phyloP scores from a whole-genome alignment of 2,797 vertebrate genomes.

The Oryzias dopingdopingensis region DNA sequence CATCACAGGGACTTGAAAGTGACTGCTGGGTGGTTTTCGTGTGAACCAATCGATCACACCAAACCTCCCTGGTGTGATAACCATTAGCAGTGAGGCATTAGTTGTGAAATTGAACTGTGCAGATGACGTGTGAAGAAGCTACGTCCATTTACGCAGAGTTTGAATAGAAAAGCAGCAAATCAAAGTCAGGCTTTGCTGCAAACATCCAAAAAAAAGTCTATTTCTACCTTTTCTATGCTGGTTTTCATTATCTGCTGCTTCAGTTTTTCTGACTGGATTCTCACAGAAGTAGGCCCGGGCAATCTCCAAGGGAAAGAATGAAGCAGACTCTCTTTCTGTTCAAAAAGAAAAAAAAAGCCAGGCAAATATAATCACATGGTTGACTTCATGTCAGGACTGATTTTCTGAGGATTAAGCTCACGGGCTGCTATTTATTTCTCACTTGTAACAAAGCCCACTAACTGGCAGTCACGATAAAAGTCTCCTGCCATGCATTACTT shows the following conservation, averaged over 20 bases:
- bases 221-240: slow-evolving; percentile 16
- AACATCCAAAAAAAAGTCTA: slow-evolving; percentile 34
- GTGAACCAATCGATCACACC: slow-evolving; percentile 53
- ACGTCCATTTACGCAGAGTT: slow-evolving; percentile 47
- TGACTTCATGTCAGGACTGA: slow-evolving; percentile 42
- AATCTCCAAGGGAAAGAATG: slow-evolving; percentile 33
- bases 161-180: slow-evolving; percentile 47
- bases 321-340: slow-evolving; percentile 43
- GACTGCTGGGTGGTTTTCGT: slow-evolving; percentile 18
- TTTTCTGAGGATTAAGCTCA: slow-evolving; percentile 53
- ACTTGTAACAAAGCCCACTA: slow-evolving; percentile 47
- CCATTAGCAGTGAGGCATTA: slow-evolving; percentile 57
- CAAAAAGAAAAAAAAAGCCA: slow-evolving; percentile 29
- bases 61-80: slow-evolving; percentile 55
- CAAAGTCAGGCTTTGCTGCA: slow-evolving; percentile 41
- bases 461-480: slow-evolving; percentile 36
- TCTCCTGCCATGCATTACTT: slow-evolving; percentile 39
- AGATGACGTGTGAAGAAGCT: slow-evolving; percentile 60
- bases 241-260: slow-evolving; percentile 1
- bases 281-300: slow-evolving; percentile 49
- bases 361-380: slow-evolving; percentile 40
- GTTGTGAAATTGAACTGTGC: slow-evolving; percentile 52
- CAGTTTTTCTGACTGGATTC: slow-evolving; percentile 38
- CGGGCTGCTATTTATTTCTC: slow-evolving; percentile 41
- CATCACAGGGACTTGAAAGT: slow-evolving; percentile 43